phyloP scores from a whole-genome alignment of 2,113 vertebrate species.

The Diadophis punctatus region DNA sequence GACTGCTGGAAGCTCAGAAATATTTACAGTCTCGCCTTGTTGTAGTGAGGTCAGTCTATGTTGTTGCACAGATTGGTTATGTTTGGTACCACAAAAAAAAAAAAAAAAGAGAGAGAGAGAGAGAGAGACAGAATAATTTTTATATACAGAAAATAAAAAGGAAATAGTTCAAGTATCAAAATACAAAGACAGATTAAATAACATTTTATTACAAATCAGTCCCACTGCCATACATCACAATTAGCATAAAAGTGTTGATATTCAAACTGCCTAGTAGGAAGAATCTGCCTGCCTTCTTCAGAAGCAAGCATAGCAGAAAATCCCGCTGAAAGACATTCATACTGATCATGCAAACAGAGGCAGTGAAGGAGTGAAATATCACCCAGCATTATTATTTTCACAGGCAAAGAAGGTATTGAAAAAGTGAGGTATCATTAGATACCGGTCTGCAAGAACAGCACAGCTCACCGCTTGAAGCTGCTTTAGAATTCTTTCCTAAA shows the following conservation, averaged over 20 bases:
- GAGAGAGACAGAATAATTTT: conserved; percentile 60
- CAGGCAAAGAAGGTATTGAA: not conserved
- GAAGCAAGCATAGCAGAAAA: conserved; percentile 8
- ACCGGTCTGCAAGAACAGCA: conserved; percentile 37
- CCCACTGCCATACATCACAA: conserved; percentile 74
- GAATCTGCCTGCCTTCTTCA: not conserved
- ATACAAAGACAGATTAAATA: conserved; percentile 92
- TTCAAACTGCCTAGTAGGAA: conserved; percentile 55
- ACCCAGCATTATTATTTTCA: conserved; percentile 23
- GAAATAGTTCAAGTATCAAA: conserved; percentile 99
- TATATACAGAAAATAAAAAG: conserved; percentile 86
- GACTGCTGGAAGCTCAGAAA: conserved; percentile 91
- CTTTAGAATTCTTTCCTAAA: conserved; percentile 12
- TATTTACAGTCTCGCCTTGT: conserved; percentile 82
- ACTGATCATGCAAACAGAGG: conserved; percentile 23
- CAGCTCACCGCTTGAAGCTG: conserved; percentile 11
- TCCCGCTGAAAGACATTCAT: conserved; percentile 24
- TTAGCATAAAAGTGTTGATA: conserved; percentile 75
- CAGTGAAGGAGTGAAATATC: conserved; percentile 22
- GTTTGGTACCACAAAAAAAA: conserved; percentile 83
- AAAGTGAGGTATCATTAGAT: conserved; percentile 35
- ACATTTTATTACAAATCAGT: conserved; percentile 82
- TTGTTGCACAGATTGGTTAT: conserved; percentile 67
- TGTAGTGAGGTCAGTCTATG: conserved; percentile 83
- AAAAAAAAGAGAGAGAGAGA: conserved; percentile 57